A percentile compares a stretch with the other conserved stretches of the same genome.
Evolutionary conservation across 2,113 vertebrate species (phyloP).

Genomic region (Ceyx melanurus): DNA sequence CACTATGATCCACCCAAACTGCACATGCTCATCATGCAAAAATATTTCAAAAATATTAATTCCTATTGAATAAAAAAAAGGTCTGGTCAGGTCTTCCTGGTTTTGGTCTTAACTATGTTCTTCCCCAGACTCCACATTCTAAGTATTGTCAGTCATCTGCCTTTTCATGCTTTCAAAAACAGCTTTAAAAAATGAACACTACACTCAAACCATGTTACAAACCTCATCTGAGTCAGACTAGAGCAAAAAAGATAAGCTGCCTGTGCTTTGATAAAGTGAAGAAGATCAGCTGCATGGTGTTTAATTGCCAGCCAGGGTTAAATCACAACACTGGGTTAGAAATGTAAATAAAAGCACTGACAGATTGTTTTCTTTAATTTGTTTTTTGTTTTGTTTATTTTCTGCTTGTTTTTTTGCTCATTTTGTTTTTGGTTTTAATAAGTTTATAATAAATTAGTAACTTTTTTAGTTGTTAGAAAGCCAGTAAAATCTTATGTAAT

Average conservation of each 20-base stretch:
- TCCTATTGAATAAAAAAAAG: neutral
- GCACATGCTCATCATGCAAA: neutral
- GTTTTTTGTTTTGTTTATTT: too few relatives aligned
- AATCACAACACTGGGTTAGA: neutral
- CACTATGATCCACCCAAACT: neutral
- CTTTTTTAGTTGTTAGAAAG: neutral
- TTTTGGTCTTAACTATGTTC: neutral
- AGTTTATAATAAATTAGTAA: neutral
- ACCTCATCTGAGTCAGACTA: neutral
- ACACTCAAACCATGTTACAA: neutral
- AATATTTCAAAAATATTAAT: neutral
- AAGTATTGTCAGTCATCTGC: neutral
- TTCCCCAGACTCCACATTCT: accelerated
- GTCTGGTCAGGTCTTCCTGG: neutral
- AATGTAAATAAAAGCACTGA: neutral
- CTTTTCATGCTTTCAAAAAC: neutral
- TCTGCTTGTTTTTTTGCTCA: too few relatives aligned
- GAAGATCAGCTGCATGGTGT: neutral
- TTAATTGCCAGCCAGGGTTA: neutral
- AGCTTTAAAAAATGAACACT: neutral
- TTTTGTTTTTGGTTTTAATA: neutral
- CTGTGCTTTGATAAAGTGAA: neutral
- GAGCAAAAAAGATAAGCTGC: neutral
- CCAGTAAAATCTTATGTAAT: neutral
- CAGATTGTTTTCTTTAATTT: neutral